Base-by-base conservation (phyloP, 2,113 vertebrate genomes). In the Myanophis thanlyinensis region DNA sequence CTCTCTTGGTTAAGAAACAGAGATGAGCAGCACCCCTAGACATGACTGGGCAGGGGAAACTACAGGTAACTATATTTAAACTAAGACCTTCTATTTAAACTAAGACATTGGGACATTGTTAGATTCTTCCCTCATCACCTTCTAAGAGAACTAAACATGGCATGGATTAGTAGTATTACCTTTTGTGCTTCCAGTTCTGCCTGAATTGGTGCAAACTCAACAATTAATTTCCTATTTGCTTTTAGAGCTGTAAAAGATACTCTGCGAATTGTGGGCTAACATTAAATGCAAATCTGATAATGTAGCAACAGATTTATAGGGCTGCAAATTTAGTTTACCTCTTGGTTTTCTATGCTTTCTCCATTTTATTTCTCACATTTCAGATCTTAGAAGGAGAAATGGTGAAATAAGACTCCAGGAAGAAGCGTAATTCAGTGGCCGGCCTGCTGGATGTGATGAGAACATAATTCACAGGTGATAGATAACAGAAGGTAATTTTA, bases 401-500 rank as follows among this genome's bases (percentile, higher is more conserved):
- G 44, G 94, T 95, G 97, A 96, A 97, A 97, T 96, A 95, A 91
- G 93, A 93, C 92, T 86, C 89, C 93, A 94, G 93, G 91, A 95
- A 94, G 93, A 95, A 91, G 92, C 91, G 95, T 96, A 97, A 97
- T 97, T 98, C 97, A 95, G 95, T 96, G 95, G 88, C 95, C 97
- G 96, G 96, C 96, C 73, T 97, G 95, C 95, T 97, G 94, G 96
- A 95, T 95, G 94, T 93, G 90, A 97, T 97, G 97, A 97, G 97
- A 97, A 97, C 96, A 96, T 98, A 98, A 98, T 97, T 98, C 97
- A 98, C 96, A 94, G 96, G 95, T 98, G 98, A 98, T 97, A 98
- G 98, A 98, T 98, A 98, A 98, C 98, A 98, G 97, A 98, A 98
- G 97, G 98, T 98, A 98, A 98, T 98, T 98, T 98, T 98, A 98